Evolutionary conservation across 1,140 invertebrate genomes (phyloP), one percentile per base, ranked within the genome.

Genomic region (Eufriesea mexicana): DNA sequence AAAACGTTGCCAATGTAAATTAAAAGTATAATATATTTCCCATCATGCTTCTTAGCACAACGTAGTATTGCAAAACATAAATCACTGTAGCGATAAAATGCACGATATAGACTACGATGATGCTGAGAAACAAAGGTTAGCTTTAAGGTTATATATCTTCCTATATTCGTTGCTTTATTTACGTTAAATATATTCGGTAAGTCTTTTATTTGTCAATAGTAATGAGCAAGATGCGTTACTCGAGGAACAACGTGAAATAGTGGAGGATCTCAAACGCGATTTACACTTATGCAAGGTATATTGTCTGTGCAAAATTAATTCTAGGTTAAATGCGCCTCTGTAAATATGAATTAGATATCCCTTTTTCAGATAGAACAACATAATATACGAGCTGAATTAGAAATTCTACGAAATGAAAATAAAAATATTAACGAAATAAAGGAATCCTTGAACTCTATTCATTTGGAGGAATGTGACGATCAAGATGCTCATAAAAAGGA

Each of bases 281-380:
- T 86, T 94, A 42, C 79, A 86, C 28, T 70, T 81, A 18, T 94
- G 93, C 79, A 94, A 93, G 89, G 93, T 94, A 90, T 83, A n/a
- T 79, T 70, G 28, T 62, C 67, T 70, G 4, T 23, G 42, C 8
- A 12, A 35, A 54, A 49, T 28, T 59, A 61, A 61, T 45, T 28
- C 0, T 4, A 25, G 0, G 16, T 57, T n/a, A 10, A 8, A 14
- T 57, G 14, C 5, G 28, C 5, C 23, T n/a, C n/a, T n/a, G 10
- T 0, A 68, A 55, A n/a, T 62, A 2, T n/a, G 54, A 54, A 8
- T 64, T 35, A 2, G 25, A 35, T 16, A 28, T 67, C 66, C 45
- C 42, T 68, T 64, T 87, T 89, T 62, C 55, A 94, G 94, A 61
- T 25, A 45, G 91, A 94, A 79, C 93, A 94, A 84, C 83, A 74